Percentiles rank a stretch among this genome's conserved stretches.
phyloP scores from a whole-genome alignment of 2,888 invertebrate genomes.

The Phyllotreta cruciferae region DNA sequence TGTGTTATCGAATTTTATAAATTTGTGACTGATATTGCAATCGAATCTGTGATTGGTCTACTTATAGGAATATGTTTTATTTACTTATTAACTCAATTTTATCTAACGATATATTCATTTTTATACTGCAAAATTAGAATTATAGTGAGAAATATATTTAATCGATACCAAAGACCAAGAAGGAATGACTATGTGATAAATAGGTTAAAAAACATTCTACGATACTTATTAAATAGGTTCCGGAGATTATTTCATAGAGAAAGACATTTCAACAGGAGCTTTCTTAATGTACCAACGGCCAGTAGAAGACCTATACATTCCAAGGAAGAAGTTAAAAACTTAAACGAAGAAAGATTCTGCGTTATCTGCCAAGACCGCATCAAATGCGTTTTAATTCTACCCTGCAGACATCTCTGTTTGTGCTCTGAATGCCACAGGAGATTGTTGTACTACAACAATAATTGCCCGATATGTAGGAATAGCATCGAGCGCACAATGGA shows the following conservation, averaged over 20 bases:
- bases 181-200: not conserved
- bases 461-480: conserved; percentile 65
- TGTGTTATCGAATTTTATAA: conserved; percentile 29
- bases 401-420: conserved; percentile 66
- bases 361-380: conserved; percentile 65
- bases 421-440: conserved; percentile 63
- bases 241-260: no score
- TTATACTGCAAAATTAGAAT: conserved; percentile 32
- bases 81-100: conserved; percentile 50
- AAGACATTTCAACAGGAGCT: not conserved
- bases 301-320: conserved; percentile 10
- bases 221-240: no score
- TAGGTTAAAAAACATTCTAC: not conserved
- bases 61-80: conserved; percentile 46
- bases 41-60: conserved; percentile 51
- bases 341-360: conserved; percentile 59
- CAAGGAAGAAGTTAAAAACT: conserved; percentile 13
- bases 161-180: conserved; percentile 22
- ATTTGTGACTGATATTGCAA: conserved; percentile 53
- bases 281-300: not conserved
- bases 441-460: conserved; percentile 62
- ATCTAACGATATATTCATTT: conserved; percentile 41
- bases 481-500: conserved; percentile 65
- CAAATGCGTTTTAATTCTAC: conserved; percentile 65
- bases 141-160: conserved; percentile 19